Evolutionary conservation across 37 sponge, comb jelly and placozoan genomes (phyloP).

Genomic region (Lycopodina hypogea): DNA sequence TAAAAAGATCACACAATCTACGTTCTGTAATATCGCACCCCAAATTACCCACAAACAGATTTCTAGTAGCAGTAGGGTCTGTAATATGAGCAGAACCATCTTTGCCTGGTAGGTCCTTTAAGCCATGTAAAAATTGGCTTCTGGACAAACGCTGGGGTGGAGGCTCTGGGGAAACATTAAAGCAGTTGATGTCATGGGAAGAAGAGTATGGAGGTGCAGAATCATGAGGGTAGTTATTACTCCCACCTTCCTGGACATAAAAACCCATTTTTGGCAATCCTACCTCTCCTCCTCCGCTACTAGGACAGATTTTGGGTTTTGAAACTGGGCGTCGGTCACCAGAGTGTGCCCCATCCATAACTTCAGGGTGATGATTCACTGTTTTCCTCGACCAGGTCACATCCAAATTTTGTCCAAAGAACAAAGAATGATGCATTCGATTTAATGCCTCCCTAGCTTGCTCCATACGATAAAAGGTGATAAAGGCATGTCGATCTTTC

Average conservation of each 20-base stretch:
- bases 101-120: neutral
- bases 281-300: neutral
- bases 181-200: slow-evolving; percentile 23
- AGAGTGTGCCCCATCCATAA: neutral
- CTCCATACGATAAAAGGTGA: slow-evolving; percentile 61
- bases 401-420: slow-evolving; percentile 47
- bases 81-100: slow-evolving; percentile 24
- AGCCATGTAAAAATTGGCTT: neutral
- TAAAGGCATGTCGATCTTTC: slow-evolving; percentile 71
- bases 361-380: slow-evolving; percentile 33
- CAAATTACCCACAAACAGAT: slow-evolving; percentile 92
- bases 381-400: slow-evolving; percentile 76
- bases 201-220: neutral
- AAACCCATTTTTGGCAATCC: too few species aligned
- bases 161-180: neutral
- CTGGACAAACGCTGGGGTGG: neutral
- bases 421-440: slow-evolving; percentile 29
- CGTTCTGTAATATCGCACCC: slow-evolving; percentile 74
- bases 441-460: slow-evolving; percentile 51
- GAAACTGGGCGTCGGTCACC: neutral
- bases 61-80: slow-evolving; percentile 83
- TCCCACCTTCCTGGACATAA: neutral
- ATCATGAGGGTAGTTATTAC: neutral
- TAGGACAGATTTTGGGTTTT: neutral
- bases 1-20: slow-evolving; percentile 81